phyloP scores from a whole-genome alignment of 1,140 invertebrate genomes.

The Drosophila nebulosa region DNA sequence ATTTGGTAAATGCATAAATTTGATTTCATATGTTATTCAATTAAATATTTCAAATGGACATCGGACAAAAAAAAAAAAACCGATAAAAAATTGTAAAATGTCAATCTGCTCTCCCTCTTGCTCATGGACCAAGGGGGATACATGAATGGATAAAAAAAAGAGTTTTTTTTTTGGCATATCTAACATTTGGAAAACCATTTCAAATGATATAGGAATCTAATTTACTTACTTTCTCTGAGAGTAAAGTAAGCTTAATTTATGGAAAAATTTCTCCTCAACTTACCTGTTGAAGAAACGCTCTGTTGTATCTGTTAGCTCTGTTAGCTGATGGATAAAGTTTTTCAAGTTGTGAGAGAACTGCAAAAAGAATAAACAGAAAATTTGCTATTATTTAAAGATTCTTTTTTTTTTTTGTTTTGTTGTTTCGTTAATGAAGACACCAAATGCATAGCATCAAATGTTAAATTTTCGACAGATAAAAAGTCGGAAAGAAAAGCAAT shows the following conservation, averaged over 20 bases:
- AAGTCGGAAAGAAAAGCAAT: slow-evolving; percentile 5
- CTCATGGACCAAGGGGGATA: too few species aligned
- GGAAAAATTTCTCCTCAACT: too few species aligned
- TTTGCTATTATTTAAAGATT: background rate
- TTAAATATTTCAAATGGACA: background rate
- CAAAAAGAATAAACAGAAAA: slow-evolving; percentile 5
- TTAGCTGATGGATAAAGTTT: background rate
- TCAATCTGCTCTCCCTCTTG: background rate
- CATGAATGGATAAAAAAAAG: too few species aligned
- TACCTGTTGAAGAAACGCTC: slow-evolving; percentile 22
- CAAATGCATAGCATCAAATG: background rate
- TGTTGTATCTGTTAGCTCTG: background rate
- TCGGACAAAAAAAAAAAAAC: background rate
- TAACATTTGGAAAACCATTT: too few species aligned
- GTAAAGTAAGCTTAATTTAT: too few species aligned
- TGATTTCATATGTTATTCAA: background rate
- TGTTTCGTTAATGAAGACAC: too few species aligned
- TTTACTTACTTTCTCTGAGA: too few species aligned
- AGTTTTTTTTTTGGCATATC: too few species aligned
- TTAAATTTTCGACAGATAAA: background rate
- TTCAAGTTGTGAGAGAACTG: slow-evolving; percentile 23
- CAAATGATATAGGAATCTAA: too few species aligned
- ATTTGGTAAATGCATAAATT: slow-evolving; percentile 32
- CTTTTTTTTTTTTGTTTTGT: too few species aligned
- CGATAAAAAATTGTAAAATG: background rate